Base-by-base conservation (phyloP, 2,113 vertebrate genomes). In the Talpa occidentalis region DNA sequence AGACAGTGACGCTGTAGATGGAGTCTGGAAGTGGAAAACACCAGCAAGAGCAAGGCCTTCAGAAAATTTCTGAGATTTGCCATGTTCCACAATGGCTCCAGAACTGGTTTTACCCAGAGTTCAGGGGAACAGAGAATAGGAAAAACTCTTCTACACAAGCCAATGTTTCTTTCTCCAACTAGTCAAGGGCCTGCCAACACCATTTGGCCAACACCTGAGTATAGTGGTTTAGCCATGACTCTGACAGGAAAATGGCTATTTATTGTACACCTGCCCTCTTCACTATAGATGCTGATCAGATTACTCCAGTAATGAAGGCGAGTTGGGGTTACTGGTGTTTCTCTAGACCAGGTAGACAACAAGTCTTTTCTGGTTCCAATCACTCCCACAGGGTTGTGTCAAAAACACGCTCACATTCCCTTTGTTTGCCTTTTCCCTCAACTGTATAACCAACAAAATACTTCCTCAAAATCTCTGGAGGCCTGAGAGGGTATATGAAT, bases 21-120 rank as follows among this genome's bases (percentile, higher is more conserved):
- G 90, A 91, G 66, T 26, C 40, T 83, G 30, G 52, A 92, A 81
- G 94, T 70, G 60, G 87, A 95, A 95, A 96, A 91, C 72, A 67
- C 6, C 64, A 35, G 74, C 60, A 40, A 82, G 60, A 79, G 91
- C 47, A 78, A 60, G 35, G 17, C 66, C 88, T 84, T 93, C 42
- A 54, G 47, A 87, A 95, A 87, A 66, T 28, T 76, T 95, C 49
- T 95, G 74, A 95, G 73, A 90, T 40, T 80, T 90, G 70, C 70
- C 37, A 37, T 80, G 30, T 67, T 79, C 67, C 24, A 94, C 60
- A 44, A 94, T 88, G 32, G 54, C 54, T 80, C 37, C 35, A 66
- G 83, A 62, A 84, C 35, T 44, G 81, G 49, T 76, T 90, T 94
- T 62, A 74, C 35, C 3, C 47, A 88, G 30, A 59, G 32, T 16